Conservation (phyloP, 30 jellyfish, hydroid and myxozoan species). For the Mastigias papua region DNA sequence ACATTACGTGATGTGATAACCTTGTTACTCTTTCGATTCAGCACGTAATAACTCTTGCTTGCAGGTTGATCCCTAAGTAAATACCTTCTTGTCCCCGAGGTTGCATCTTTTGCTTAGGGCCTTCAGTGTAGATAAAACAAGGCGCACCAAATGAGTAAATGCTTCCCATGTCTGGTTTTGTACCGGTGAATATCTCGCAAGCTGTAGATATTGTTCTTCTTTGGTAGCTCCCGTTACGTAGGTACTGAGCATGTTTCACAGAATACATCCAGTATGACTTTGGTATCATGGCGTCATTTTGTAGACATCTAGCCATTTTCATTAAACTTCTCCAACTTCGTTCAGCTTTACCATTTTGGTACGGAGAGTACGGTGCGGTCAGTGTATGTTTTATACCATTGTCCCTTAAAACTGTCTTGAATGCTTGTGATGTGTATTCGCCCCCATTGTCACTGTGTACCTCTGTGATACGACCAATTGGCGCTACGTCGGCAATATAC, state of each 20-base stretch:
- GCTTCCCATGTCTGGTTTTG: conserved; percentile 49
- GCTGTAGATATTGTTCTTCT: conserved; percentile 38
- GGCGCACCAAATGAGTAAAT: conserved; percentile 45
- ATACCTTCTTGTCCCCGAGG: conserved; percentile 41
- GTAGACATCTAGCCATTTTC: conserved; percentile 64
- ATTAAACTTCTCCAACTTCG: conserved; percentile 61
- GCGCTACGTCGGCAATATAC: background rate
- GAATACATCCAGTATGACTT: conserved; percentile 51
- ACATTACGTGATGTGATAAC: conserved; percentile 48
- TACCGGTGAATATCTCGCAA: conserved; percentile 33
- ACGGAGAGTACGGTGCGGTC: conserved; percentile 45
- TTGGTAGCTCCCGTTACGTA: conserved; percentile 57
- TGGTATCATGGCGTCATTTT: conserved; percentile 44
- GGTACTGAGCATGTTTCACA: conserved; percentile 60
- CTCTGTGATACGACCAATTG: background rate
- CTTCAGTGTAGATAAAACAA: conserved; percentile 31
- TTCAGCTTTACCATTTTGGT: conserved; percentile 50
- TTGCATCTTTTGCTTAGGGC: conserved; percentile 49
- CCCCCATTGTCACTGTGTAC: conserved; percentile 48
- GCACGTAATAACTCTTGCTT: conserved; percentile 29
- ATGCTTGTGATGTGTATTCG: conserved; percentile 26
- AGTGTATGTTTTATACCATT: conserved; percentile 36
- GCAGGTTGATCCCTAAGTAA: conserved; percentile 44
- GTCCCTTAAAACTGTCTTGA: conserved; percentile 29
- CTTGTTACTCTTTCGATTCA: conserved; percentile 2